Evolutionary conservation across 2,797 vertebrate species (phyloP).

Genomic region (Tenualosa ilisha): DNA sequence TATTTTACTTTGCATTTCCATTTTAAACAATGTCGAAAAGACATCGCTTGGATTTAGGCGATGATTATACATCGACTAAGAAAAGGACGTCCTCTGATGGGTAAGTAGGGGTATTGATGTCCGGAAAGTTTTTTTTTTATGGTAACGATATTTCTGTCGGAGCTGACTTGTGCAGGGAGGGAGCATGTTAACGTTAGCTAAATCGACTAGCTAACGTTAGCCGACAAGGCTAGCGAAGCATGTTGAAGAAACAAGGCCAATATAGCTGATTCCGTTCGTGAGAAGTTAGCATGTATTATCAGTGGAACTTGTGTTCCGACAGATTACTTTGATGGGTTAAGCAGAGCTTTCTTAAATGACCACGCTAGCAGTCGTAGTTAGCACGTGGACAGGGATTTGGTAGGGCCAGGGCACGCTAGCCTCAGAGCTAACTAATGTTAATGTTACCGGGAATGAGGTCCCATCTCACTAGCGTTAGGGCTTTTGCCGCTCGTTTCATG

Average conservation of each 20-base stretch:
- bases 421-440: background rate
- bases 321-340: background rate
- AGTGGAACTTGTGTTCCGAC: background rate
- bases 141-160: background rate
- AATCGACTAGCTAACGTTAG: background rate
- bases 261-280: background rate
- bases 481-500: background rate
- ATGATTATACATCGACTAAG: conserved; percentile 78
- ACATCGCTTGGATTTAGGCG: conserved; percentile 81
- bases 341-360: too few species aligned
- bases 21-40: conserved; percentile 77
- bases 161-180: background rate
- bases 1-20: conserved; percentile 33
- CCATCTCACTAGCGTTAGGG: background rate
- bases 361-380: background rate
- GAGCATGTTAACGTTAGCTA: background rate
- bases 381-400: conserved; percentile 12
- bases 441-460: background rate
- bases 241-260: background rate
- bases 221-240: background rate
- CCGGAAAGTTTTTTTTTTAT: background rate
- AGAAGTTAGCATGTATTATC: background rate
- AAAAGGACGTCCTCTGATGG: conserved; percentile 76
- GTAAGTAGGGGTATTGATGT: conserved; percentile 52
- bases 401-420: background rate